Base-by-base conservation (phyloP, 2,888 invertebrate genomes). In the Halictus quadricinctus region DNA sequence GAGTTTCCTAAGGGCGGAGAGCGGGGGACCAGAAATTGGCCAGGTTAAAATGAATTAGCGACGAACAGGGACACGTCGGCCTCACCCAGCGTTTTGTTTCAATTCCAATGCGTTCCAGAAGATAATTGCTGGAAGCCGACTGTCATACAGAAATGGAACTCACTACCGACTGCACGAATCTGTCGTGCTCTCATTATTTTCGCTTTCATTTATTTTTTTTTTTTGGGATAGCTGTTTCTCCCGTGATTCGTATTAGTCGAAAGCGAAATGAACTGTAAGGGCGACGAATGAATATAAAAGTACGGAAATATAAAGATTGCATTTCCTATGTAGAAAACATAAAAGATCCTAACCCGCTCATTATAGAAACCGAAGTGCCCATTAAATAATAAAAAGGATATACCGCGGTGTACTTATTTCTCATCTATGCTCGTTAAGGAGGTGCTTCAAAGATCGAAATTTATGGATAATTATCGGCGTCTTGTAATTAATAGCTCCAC, bases 21-120 rank as follows among this genome's bases (percentile, higher is more conserved):
- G 76, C 74, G 64, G 72, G 72, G 50, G 66, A 58, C 79, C 79
- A 79, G 80, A 77, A 84, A 86, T 87, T 87, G 87, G 83, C 83
- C 72, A 73, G 88, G 81, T 83, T 77, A 82, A 88, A 90, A 89
- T 88, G 89, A 89, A 89, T 89, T 89, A 89, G 72, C 83, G 80
- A 72, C 25, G 72, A 76, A 76, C 79, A 50, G 78, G 75, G 74
- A 64, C 50, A 64, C 70, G 78, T 64, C 72, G 60, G 54, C 66
- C 76, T 25, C 18, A 41, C 29, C 46, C 70, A 29, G 36, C 75
- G 79, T 83, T 83, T 81, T 86, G 87, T 64, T 79, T 81, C 81
- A 87, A 84, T 81, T 86, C 80, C 87, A 66, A 76, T 86, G 64
- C 72, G 29, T 66, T 81, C 78, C 54, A 66, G 48, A 50, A 58